A percentile compares a stretch with the other conserved stretches of the same genome.
These are phyloP conservation scores for Petrocephalus schoutedeni DNA, from an alignment of 2,797 vertebrate species.

Conservation along the genomic window DNA sequence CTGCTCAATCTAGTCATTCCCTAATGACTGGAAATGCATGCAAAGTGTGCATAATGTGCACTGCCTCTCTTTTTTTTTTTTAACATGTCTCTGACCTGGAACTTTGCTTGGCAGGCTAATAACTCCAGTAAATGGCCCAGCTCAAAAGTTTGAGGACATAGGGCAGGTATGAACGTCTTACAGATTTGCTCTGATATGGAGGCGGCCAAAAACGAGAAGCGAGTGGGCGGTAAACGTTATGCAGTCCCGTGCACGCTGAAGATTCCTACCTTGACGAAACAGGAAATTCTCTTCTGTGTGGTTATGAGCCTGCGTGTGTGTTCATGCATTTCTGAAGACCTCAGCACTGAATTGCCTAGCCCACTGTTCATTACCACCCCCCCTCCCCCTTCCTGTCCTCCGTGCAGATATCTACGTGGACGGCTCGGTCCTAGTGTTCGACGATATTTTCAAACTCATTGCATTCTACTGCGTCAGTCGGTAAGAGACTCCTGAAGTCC, in stretches of 20 bases:
- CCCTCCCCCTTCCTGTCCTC: neutral
- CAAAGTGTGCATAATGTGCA: neutral
- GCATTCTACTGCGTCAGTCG: conserved; percentile 91
- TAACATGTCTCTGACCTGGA: no score
- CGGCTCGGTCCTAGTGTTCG: conserved; percentile 84
- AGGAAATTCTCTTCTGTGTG: neutral
- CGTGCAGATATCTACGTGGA: conserved; percentile 79
- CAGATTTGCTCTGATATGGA: no score
- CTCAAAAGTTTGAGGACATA: no score
- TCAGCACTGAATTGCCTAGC: conserved; percentile 28
- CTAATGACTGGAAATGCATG: neutral
- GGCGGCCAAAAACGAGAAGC: no score
- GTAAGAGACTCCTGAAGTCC: conserved; percentile 59
- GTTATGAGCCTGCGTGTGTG: neutral
- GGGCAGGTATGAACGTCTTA: no score
- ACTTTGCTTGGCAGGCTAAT: no score
- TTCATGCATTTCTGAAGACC: neutral
- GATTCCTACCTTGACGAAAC: neutral
- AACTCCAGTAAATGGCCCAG: no score
- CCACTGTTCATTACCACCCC: neutral
- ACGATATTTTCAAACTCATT: conserved; percentile 87
- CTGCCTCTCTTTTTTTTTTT: neutral
- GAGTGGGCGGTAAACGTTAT: neutral
- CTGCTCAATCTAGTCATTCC: neutral
- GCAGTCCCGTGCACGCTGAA: neutral